Base-by-base conservation (phyloP, 2,113 vertebrate genomes). In the Leptobrachium ailaonicum region DNA sequence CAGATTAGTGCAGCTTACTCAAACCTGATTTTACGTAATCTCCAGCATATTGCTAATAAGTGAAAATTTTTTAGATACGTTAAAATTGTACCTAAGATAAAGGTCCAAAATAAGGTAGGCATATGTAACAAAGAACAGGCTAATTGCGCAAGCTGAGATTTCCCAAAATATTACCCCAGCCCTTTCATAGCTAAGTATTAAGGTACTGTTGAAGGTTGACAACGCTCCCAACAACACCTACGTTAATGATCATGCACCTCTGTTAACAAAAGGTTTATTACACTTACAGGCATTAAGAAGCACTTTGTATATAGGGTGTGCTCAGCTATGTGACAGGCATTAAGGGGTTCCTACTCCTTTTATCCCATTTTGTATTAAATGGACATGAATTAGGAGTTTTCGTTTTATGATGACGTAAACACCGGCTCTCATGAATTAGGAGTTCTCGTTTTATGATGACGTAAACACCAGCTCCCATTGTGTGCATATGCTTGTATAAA, bases 231-330 rank as follows among this genome's bases (percentile, higher is more conserved):
- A 10, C 41, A 69, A 44, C 42, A 69, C 75, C 68, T 60, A 62
- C 50, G 13, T 50, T 43, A n/a, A 67, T 40, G 66, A 66, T 67
- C 50, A 6, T 67, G n/a, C 4, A 67, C 32, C 75, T 76, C 64
- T 50, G 56, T 70, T 63, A 77, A 70, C 75, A 77, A 77, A 60
- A 66, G 73, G 62, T 75, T 47, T 75, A 60, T 60, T 60, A 60
- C 13, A 3, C 56, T 66, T 56, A 14, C 66, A 69, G 41, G 70
- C 66, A 58, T 77, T 53, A 77, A n/a, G 41, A 20, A 42, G 47
- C 10, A 56, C 54, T 45, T 77, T 58, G 66, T 77, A 53, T 14
- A 32, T 10, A n/a, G 66, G 75, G 75, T 69, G 75, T 77, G 75
- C 68, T 44, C 32, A 7, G 44, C 20, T 54, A 10, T n/a, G 45